Evolutionary conservation across 2,797 vertebrate species (phyloP), one percentile per base, ranked within the genome.

Genomic region (Clarias laeviceps): DNA sequence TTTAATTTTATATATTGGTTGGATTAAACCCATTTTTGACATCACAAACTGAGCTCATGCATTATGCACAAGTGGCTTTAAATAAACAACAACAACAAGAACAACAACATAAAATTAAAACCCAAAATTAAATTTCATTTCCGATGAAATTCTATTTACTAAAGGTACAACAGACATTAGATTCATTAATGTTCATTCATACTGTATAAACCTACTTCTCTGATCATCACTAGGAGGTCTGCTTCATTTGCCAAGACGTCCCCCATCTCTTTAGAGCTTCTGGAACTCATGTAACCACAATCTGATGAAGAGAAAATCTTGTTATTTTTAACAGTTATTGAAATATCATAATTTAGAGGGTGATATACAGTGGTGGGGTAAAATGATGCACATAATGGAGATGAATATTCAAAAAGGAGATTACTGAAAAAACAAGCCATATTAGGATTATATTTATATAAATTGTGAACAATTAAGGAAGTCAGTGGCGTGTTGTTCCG

Each of bases 171-270:
- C 18, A 59, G 20, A 34, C 5, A 32, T 61, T 59, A 7, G n/a
- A n/a, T n/a, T n/a, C n/a, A n/a, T n/a, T n/a, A 80, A 70, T 5
- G 50, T 50, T 78, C 8, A 54, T 57, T 81, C 1, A 32, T 2
- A 66, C n/a, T 5, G 14, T 17, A 59, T 29, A 68, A 37, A 88
- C 91, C 22, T 83, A 99, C 98, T 96, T 99, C 97, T 90, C 94
- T 97, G 72, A 99, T 96, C 87, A 99, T 95, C 70, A 94, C 96
- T 18, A 98, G 96, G 66, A 99, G 92, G 89, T 97, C 97, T 0
- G 96, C 95, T 92, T 99, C 97, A 5, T 95, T 96, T 0, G 96
- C 95, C 90, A 97, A 93, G 89, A 96, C 76, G 82, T 98, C 97
- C 4, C 96, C 97, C 98, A 99, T 99, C 40, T 22, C 92, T 88